Percentiles rank a stretch among this genome's conserved stretches.
These are phyloP conservation scores for Cotesia typhae DNA, from an alignment of 1,140 invertebrate genomes.

Conservation along the genomic window DNA sequence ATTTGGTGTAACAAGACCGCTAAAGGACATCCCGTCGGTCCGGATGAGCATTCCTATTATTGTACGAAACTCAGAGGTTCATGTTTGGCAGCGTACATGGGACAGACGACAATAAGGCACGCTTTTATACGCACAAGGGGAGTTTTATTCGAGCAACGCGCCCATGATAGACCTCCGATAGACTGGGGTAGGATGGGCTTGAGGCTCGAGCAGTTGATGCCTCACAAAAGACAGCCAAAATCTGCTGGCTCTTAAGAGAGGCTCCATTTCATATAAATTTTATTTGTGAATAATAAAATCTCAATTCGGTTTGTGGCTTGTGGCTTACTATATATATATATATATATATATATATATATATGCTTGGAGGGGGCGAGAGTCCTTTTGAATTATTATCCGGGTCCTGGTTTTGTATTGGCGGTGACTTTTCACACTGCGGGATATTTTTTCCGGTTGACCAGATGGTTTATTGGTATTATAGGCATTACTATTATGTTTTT, in stretches of 20 bases:
- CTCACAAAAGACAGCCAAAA: neutral
- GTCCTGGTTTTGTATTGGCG: conserved; percentile 28
- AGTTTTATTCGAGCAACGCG: neutral
- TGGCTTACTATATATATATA: no score
- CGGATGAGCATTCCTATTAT: conserved; percentile 16
- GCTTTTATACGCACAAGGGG: neutral
- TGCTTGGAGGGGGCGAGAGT: neutral
- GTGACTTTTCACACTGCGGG: conserved; percentile 40
- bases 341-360: no score
- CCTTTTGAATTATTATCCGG: conserved; percentile 18
- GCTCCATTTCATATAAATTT: no score
- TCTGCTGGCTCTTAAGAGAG: neutral
- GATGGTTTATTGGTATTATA: conserved; percentile 26
- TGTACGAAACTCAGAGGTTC: conserved; percentile 9
- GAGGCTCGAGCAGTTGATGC: neutral
- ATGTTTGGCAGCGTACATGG: neutral
- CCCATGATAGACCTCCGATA: neutral
- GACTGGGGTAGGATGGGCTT: conserved; percentile 13
- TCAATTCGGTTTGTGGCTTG: no score
- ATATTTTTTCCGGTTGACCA: conserved; percentile 42
- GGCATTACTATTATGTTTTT: no score
- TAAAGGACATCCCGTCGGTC: conserved; percentile 25
- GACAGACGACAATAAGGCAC: no score
- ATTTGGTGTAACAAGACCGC: conserved; percentile 41
- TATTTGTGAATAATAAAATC: no score